A percentile compares a stretch with the other conserved stretches of the same genome.
Evolutionary conservation across 2,888 invertebrate species (phyloP).

Genomic region (Agriopis aurantiaria): DNA sequence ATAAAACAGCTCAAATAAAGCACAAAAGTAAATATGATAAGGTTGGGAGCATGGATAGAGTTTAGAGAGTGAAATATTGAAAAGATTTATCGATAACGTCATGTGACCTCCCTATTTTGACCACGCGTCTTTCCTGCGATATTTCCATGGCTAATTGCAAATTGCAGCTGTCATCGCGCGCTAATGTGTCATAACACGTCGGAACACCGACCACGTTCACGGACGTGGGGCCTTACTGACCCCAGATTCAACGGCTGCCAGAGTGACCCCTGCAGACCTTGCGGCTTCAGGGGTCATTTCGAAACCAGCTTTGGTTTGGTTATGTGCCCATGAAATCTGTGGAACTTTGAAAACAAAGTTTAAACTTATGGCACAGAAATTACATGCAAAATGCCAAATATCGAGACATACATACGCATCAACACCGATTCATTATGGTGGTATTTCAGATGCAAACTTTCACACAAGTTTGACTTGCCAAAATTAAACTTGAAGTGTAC

Average conservation of each 20-base stretch:
- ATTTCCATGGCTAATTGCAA: slow-evolving; percentile 85
- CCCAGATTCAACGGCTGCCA: slow-evolving; percentile 48
- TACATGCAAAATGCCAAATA: neutral
- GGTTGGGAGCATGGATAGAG: too few relatives aligned
- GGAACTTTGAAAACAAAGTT: neutral
- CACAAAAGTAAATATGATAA: too few relatives aligned
- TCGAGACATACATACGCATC: too few relatives aligned
- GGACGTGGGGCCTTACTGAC: slow-evolving; percentile 58
- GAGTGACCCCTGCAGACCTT: slow-evolving; percentile 36
- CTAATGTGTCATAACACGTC: slow-evolving; percentile 81
- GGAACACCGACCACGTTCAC: slow-evolving; percentile 50
- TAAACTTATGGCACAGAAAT: neutral
- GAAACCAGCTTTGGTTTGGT: neutral
- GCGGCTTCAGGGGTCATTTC: slow-evolving; percentile 1
- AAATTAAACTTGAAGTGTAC: too few relatives aligned
- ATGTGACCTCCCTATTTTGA: slow-evolving; percentile 55
- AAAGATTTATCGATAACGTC: slow-evolving; percentile 23
- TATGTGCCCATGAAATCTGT: neutral
- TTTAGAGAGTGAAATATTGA: neutral
- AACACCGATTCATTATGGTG: too few relatives aligned
- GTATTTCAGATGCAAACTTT: too few relatives aligned
- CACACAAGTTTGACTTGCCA: too few relatives aligned
- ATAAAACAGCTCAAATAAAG: too few relatives aligned
- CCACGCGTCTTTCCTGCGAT: slow-evolving; percentile 62
- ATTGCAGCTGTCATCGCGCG: slow-evolving; percentile 81